Evolutionary conservation across 2,797 vertebrate genomes (phyloP).

Genomic region (Iguana delicatissima): DNA sequence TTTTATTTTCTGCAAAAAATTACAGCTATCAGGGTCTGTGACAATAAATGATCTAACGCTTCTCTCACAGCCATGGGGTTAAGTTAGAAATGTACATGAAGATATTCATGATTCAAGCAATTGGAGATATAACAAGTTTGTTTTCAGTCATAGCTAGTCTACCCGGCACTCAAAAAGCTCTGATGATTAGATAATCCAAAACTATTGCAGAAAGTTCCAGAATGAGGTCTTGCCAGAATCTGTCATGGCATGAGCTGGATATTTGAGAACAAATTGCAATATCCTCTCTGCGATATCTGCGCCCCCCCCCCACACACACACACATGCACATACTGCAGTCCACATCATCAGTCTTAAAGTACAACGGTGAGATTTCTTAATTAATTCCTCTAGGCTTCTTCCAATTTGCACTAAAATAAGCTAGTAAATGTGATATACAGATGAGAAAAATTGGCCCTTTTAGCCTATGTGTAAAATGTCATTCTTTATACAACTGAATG

Average conservation of each 20-base stretch:
- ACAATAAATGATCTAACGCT: not conserved
- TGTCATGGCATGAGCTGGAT: not conserved
- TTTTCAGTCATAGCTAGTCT: slow-evolving; percentile 5
- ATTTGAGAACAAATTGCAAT: not conserved
- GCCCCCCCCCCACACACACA: not conserved
- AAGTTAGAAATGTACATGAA: not conserved
- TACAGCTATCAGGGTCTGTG: not conserved
- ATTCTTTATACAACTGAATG: slow-evolving; percentile 28
- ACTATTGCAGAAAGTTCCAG: not conserved
- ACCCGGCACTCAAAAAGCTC: fast-evolving
- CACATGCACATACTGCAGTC: not conserved
- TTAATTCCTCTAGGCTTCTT: not conserved
- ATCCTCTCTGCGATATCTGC: fast-evolving
- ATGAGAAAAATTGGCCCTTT: slow-evolving; percentile 25
- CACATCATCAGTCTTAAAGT: not conserved
- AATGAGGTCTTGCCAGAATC: not conserved
- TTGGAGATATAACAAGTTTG: not conserved
- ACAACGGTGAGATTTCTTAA: fast-evolving
- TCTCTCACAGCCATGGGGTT: not conserved
- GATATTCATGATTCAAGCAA: not conserved
- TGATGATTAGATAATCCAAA: not conserved
- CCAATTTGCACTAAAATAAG: slow-evolving; percentile 15
- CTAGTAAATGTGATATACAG: not conserved
- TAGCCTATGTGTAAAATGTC: slow-evolving; percentile 23
- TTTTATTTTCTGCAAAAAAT: not conserved